Percentiles rank a stretch among this genome's conserved stretches.
phyloP scores from a whole-genome alignment of 2,888 invertebrate genomes.

The Hybos culiciformis region DNA sequence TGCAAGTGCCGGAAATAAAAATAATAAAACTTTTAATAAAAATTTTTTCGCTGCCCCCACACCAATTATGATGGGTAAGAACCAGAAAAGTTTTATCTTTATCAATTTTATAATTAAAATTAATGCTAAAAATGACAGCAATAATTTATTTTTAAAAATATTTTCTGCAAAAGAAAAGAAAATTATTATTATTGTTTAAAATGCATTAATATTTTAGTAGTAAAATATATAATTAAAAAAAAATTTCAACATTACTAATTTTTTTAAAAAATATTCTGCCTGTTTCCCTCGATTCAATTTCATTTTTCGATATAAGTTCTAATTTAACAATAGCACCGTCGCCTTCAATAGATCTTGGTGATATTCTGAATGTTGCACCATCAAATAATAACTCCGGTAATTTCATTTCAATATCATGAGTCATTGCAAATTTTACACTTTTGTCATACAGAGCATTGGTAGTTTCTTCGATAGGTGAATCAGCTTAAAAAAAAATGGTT shows the following conservation, averaged over 20 bases:
- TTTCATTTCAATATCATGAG: conserved; percentile 58
- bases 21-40: conserved; percentile 63
- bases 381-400: conserved; percentile 61
- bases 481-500: conserved; percentile 26
- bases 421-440: conserved; percentile 58
- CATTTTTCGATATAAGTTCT: conserved; percentile 47
- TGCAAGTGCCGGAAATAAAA: conserved; percentile 67
- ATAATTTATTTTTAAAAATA: conserved; percentile 57
- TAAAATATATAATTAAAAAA: conserved; percentile 3
- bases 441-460: conserved; percentile 57
- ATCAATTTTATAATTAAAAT: conserved; percentile 65
- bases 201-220: background rate
- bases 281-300: conserved; percentile 33
- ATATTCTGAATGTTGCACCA: conserved; percentile 57
- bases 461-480: conserved; percentile 60
- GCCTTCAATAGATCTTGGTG: conserved; percentile 57
- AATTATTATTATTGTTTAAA: too few species aligned
- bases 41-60: conserved; percentile 73
- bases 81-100: conserved; percentile 65
- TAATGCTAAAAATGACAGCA: conserved; percentile 61
- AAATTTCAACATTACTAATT: conserved; percentile 25
- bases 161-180: conserved; percentile 47
- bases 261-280: conserved; percentile 45
- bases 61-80: conserved; percentile 64
- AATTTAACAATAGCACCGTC: conserved; percentile 62